A percentile compares a stretch with the other conserved stretches of the same genome.
These are phyloP conservation scores for Bucco capensis DNA, from an alignment of 2,113 vertebrate genomes.

Conservation along the genomic window DNA sequence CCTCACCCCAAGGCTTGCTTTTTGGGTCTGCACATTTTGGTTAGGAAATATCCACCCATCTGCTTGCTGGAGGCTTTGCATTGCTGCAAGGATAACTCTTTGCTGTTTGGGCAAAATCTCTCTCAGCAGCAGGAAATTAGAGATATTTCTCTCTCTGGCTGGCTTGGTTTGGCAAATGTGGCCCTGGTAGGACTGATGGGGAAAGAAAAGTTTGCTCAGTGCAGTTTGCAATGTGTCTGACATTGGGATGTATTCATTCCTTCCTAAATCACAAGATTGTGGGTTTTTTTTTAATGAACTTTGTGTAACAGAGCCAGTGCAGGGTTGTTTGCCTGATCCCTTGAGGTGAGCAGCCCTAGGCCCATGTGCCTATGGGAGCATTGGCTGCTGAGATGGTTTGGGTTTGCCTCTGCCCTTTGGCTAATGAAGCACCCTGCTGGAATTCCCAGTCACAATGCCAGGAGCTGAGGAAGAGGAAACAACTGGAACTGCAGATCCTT, in stretches of 20 bases:
- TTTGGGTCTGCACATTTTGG: not conserved
- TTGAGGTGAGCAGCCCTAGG: not conserved
- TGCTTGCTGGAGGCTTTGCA: not conserved
- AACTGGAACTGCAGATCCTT: conserved; percentile 94
- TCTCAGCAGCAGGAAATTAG: not conserved
- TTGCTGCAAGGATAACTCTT: not conserved
- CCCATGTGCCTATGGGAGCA: not conserved
- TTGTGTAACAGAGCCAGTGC: not conserved
- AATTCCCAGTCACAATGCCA: conserved; percentile 85
- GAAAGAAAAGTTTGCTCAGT: conserved; percentile 28
- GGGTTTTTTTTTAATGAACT: not conserved
- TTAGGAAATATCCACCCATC: not conserved
- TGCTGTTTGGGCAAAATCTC: not conserved
- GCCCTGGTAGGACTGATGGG: not conserved
- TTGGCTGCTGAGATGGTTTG: not conserved
- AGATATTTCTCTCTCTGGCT: not conserved
- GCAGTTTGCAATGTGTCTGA: not conserved
- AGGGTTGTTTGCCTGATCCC: not conserved
- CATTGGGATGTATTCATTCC: not conserved
- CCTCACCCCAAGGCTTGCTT: rapidly evolving
- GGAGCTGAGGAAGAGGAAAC: conserved; percentile 92
- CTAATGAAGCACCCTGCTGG: not conserved
- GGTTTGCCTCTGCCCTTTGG: not conserved
- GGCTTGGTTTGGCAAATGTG: conserved; percentile 27
- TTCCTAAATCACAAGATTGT: not conserved